Base-by-base conservation (phyloP, 2,888 invertebrate species). In the Diadromus collaris region DNA sequence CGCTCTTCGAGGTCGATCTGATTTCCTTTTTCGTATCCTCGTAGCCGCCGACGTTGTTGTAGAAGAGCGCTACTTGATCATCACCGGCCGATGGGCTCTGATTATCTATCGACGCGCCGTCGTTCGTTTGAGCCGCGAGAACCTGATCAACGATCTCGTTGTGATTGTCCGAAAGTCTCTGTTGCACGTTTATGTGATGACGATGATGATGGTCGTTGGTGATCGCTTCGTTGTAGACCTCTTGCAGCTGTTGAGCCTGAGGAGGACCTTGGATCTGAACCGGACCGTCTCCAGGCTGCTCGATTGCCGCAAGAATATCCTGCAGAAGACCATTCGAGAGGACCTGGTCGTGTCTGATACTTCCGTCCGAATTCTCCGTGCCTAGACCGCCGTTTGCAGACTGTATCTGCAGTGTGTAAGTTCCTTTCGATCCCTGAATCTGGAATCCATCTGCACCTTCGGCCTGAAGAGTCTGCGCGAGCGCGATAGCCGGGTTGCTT, bases 221-320 rank as follows among this genome's bases (percentile, higher is more conserved):
- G 29, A 64, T 19, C 2, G 63, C 87, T 85, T 46, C 81, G 41
- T 73, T 80, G 81, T 86, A 85, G 46, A 83, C 82, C 76, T 87
- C 81, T 68, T 86, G 82, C 63, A 85, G 58, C 1, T 81, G 80
- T 61, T 89, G 89, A 16, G 81, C 79, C 69, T 87, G 86, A 0
- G 85, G 84, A 1, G 78, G 64, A 9, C 84, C 86, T 77, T 90
- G 87, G 38, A 89, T 76, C 71, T 87, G 85, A 27, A 89, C 76
- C 0, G 82, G 84, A 7, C 86, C 87, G 2, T 81, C 81, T 6
- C 85, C 86, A 0, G 95, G 95, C 81, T 96, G 95, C 86, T 97
- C 97, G 63, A 97, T 96, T 0, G 96, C 97, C 79, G 95, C 94
- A 2, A 97, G 89, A 73, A 97, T 96, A 68, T 96, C 95, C 87